Evolutionary conservation across 1,140 invertebrate genomes (phyloP).

Genomic region (Nephotettix cincticeps): DNA sequence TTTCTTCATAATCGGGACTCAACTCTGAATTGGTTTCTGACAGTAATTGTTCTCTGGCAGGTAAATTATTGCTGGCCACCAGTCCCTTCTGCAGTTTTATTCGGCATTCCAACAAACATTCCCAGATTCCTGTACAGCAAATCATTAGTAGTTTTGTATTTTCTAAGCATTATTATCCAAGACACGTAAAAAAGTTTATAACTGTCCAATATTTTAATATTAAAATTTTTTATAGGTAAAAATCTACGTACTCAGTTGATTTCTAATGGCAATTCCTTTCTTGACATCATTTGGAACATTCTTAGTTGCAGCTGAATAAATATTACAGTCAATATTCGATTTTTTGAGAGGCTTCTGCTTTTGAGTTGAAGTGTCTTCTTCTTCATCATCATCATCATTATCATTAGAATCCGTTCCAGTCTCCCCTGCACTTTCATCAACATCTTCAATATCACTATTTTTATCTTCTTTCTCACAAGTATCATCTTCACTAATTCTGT

Average conservation of each 20-base stretch:
- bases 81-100: constrained; percentile 84
- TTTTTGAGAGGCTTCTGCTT: background rate
- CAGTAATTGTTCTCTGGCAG: constrained; percentile 58
- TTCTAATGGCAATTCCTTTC: constrained; percentile 74
- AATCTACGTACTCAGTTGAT: constrained; percentile 60
- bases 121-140: constrained; percentile 67
- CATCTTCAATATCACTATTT: background rate
- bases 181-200: too few species aligned
- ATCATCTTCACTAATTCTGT: constrained; percentile 3
- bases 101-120: constrained; percentile 75
- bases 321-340: constrained; percentile 6
- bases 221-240: too few species aligned
- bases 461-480: constrained; percentile 11
- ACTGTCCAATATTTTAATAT: too few species aligned
- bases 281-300: constrained; percentile 49
- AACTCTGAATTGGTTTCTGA: constrained; percentile 50
- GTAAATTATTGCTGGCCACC: constrained; percentile 71
- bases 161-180: too few species aligned
- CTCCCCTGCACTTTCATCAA: constrained; percentile 5
- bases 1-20: constrained; percentile 54
- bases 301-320: constrained; percentile 29
- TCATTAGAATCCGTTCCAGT: too few species aligned
- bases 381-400: background rate
- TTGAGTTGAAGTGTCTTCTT: background rate
- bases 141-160: too few species aligned